These are phyloP conservation scores for Ploceus nigricollis DNA, from an alignment of 2,113 vertebrate genomes.

Conservation along the genomic window DNA sequence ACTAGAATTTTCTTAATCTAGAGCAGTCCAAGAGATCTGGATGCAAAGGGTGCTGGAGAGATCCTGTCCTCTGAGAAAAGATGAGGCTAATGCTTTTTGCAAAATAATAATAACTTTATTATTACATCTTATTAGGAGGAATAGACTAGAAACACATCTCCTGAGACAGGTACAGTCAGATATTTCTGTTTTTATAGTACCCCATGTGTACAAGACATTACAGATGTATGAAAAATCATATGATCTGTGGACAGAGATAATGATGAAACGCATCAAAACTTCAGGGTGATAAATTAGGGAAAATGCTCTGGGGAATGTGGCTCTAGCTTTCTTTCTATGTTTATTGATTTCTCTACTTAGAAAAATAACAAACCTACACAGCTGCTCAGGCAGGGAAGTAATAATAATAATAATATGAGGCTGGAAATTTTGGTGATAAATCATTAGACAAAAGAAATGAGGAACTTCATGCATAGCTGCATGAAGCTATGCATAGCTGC, in stretches of 20 bases:
- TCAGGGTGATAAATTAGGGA: background rate
- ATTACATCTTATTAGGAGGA: background rate
- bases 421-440: background rate
- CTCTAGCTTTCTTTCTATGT: background rate
- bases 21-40: background rate
- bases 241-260: background rate
- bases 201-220: background rate
- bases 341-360: conserved; percentile 12
- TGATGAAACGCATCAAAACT: background rate
- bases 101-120: background rate
- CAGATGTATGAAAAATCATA: background rate
- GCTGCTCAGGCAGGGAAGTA: background rate
- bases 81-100: background rate
- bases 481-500: background rate
- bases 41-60: background rate
- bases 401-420: background rate
- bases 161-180: background rate
- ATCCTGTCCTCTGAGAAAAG: background rate
- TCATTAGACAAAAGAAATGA: background rate
- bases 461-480: background rate
- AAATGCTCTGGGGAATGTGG: background rate
- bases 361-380: background rate
- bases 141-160: background rate
- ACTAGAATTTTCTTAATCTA: background rate
- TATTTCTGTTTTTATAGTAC: background rate